Evolutionary conservation across 2,888 invertebrate species (phyloP).

Genomic region (Dicyrtoma fusca): DNA sequence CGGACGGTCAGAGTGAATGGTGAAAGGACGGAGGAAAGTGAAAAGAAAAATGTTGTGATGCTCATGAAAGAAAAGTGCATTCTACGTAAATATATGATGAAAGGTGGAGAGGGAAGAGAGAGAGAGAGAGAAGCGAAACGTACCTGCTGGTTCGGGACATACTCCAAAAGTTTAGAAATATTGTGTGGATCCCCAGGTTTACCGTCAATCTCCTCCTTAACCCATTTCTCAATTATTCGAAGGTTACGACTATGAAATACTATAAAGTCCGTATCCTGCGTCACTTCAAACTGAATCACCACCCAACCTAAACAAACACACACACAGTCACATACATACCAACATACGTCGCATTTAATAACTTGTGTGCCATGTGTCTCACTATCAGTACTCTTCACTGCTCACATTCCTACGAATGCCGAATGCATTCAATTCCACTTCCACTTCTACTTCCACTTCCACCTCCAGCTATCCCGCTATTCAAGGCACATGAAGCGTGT

Average conservation of each 20-base stretch:
- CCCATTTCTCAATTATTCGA: conserved; percentile 79
- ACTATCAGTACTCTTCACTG: no score
- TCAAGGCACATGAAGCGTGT: no score
- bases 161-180: conserved; percentile 75
- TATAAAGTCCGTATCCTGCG: conserved; percentile 78
- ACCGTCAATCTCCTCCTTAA: conserved; percentile 68
- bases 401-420: no score
- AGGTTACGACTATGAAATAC: conserved; percentile 84
- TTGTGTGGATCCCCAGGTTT: conserved; percentile 59
- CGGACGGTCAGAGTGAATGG: no score
- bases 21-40: background rate
- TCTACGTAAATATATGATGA: no score
- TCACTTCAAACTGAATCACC: conserved; percentile 81
- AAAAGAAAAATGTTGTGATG: background rate
- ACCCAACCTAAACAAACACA: conserved; percentile 70
- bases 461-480: no score
- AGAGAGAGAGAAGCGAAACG: background rate
- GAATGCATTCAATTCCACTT: no score
- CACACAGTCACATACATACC: conserved; percentile 16
- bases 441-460: no score
- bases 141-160: conserved; percentile 80
- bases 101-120: background rate
- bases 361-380: no score
- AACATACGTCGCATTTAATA: no score
- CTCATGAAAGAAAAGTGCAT: no score